Base-by-base conservation (phyloP, 1,140 invertebrate species). In the Drosophila asahinai region DNA sequence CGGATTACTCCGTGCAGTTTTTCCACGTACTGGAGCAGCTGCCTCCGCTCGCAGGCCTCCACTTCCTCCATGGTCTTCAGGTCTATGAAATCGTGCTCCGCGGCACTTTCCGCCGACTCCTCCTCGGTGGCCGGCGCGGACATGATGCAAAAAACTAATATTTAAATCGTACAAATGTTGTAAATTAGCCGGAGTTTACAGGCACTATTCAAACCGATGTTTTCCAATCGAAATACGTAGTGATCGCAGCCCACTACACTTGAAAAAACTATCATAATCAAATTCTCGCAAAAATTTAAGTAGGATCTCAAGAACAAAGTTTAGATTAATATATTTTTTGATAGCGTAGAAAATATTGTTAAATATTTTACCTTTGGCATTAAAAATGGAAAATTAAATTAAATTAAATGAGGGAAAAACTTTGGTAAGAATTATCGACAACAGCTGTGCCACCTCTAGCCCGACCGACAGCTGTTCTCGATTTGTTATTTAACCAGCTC, bases 401-500 rank as follows among this genome's bases (percentile, higher is more conserved):
- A 0, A 15, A 5, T 19, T 5, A 54, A 36, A 33, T 14, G 3
- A 12, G 5, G 4, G 4, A 1, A 14, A 9, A 15, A 14, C 6
- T 6, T 30, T 30, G 1, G 0, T 4, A 15, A 19, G 1, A 7
- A 1, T 22, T 43, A 62, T 65, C 27, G 40, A 63, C 14, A 14
- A 22, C 1, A 14, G 4, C 42, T 3, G 7, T 65, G 15, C 9
- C 48, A 71, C 9, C 48, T 38, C 52, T 43, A 22, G 15, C 4
- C 3, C 9, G 2, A 5, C 3, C 2, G 45, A 36, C 83, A 86
- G 83, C 83, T 86, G 83, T 55, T 72, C 33, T 17, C 4, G 19
- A 48, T 73, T 83, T 89, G 86, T 89, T 89, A 89, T 86, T 90
- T 48, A 90, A 90, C 67, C 64, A 81, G n/a, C 17, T 14, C 0